Evolutionary conservation across 2,888 invertebrate genomes (phyloP), one percentile per base, ranked within the genome.

Genomic region (Athrips mouffetella): DNA sequence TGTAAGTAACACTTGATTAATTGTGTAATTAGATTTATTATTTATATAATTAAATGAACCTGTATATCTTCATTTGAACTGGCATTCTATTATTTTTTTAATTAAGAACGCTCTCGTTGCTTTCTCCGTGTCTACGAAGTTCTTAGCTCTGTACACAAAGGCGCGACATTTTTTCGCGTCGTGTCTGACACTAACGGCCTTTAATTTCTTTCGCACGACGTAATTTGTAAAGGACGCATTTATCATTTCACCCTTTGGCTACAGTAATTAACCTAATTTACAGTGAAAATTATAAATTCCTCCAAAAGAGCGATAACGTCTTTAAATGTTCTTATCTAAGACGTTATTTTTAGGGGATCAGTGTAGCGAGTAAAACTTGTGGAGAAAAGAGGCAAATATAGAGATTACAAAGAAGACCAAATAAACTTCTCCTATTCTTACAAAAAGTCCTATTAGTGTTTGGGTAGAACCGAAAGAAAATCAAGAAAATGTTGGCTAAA

Each of bases 221-320:
- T 68, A 69, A 75, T 76, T 78, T 80, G 67, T 72, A 79, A 80
- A 74, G 77, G 60, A 55, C 59, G 67, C 69, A 76, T 78, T 77
- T 77, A 79, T 80, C 75, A 79, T 72, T 71, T 47, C 67, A 69
- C 72, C 74, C 76, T 73, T 70, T 63, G 10, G n/a, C 21, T 37
- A 57, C 54, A 57, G 63, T 76, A 80, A 78, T 80, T 78, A 82
- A 74, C 70, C 69, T 67, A 73, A 74, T 75, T 75, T 73, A 69
- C 55, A 61, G 57, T 48, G 58, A 62, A 70, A 70, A 65, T 67
- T 63, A 61, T 62, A 58, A 66, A 57, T 54, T 55, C 31, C 25
- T 42, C 40, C 15, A 29, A 49, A 42, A 13, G 39, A 18, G 23
- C 10, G 41, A 40, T 47, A 39, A 25, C 30, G 15, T 16, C 40